Evolutionary conservation across 2,797 vertebrate genomes (phyloP).

Genomic region (Lagorchestes hirsutus): DNA sequence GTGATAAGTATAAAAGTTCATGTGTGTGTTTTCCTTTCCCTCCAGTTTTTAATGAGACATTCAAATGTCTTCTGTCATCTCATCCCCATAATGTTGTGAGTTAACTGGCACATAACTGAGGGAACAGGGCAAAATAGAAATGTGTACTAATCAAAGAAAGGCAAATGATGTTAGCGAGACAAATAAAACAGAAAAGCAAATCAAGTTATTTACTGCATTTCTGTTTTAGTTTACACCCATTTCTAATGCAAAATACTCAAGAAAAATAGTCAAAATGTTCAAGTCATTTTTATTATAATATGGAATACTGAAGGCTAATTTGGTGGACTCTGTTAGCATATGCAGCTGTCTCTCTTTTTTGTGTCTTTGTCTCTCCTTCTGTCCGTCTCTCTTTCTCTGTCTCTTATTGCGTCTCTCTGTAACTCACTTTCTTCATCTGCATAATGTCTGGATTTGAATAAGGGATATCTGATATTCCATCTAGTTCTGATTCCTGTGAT

Average conservation of each 20-base stretch:
- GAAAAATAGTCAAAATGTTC: not conserved
- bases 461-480: not conserved
- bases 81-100: not conserved
- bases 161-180: conserved; percentile 29
- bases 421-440: not conserved
- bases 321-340: not conserved
- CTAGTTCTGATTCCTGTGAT: not conserved
- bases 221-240: conserved; percentile 21
- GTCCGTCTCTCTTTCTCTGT: not conserved
- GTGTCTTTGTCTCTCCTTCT: not conserved
- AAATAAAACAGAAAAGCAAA: not conserved
- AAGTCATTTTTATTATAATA: not conserved
- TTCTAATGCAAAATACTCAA: not conserved
- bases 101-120: not conserved
- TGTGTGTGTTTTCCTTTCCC: conserved; percentile 54
- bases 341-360: not conserved
- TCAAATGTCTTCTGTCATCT: conserved; percentile 40
- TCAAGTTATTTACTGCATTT: conserved; percentile 22
- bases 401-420: not conserved
- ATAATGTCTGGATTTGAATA: not conserved
- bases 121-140: conserved; percentile 10
- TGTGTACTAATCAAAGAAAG: conserved; percentile 5
- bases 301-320: conserved; percentile 7
- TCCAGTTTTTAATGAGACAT: conserved; percentile 63
- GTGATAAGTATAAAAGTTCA: conserved; percentile 62